Evolutionary conservation across 2,888 invertebrate species (phyloP).

Genomic region (Acrobasis suavella): DNA sequence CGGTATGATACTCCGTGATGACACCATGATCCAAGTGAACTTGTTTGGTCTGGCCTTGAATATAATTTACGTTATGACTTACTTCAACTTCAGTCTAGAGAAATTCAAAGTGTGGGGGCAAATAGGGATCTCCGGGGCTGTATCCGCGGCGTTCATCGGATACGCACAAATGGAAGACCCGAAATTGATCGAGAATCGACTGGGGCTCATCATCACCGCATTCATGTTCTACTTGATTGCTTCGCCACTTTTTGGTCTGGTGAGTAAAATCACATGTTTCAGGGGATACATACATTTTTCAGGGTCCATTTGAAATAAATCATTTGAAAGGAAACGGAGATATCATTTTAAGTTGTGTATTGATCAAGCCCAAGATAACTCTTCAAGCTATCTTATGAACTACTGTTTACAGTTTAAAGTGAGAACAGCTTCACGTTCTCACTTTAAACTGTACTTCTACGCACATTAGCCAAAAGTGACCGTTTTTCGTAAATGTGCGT

Average conservation of each 20-base stretch:
- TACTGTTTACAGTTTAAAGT: too few species aligned
- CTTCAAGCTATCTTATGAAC: too few species aligned
- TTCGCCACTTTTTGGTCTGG: slow-evolving; percentile 87
- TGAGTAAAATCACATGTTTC: slow-evolving; percentile 61
- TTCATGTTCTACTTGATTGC: slow-evolving; percentile 86
- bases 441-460: too few species aligned
- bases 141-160: slow-evolving; percentile 82
- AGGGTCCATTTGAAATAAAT: too few species aligned
- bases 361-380: too few species aligned
- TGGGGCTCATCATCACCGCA: slow-evolving; percentile 87
- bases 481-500: too few species aligned
- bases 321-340: too few species aligned
- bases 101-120: slow-evolving; percentile 81
- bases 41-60: slow-evolving; percentile 87
- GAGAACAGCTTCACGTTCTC: too few species aligned
- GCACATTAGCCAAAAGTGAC: too few species aligned
- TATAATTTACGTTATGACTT: slow-evolving; percentile 85
- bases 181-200: slow-evolving; percentile 84
- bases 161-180: slow-evolving; percentile 87
- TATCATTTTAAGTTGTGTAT: too few species aligned
- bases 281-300: too few species aligned
- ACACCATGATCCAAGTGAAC: slow-evolving; percentile 90
- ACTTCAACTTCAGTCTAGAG: slow-evolving; percentile 84
- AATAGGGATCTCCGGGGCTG: slow-evolving; percentile 77
- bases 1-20: slow-evolving; percentile 87